phyloP scores from a whole-genome alignment of 2,113 vertebrate genomes.

The Zeus faber region DNA sequence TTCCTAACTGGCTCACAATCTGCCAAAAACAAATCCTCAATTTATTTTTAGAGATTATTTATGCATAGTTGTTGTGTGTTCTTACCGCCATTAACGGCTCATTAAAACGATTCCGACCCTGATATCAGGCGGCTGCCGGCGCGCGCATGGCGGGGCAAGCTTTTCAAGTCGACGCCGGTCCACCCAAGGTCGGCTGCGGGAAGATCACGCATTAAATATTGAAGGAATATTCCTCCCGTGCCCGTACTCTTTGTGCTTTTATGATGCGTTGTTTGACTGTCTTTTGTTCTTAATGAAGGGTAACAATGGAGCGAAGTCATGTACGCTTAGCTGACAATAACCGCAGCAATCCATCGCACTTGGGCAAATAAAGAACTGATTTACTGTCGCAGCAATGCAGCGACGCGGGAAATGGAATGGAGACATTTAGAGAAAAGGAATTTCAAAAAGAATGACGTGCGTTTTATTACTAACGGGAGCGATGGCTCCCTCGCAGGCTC shows the following conservation, averaged over 20 bases:
- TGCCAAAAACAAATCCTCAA: no score
- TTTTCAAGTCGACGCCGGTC: no score
- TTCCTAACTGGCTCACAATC: no score
- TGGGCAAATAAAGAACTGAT: conserved; percentile 39
- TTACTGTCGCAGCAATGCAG: conserved; percentile 38
- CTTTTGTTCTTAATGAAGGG: conserved; percentile 2
- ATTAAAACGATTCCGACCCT: neutral
- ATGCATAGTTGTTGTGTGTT: no score
- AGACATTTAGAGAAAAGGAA: conserved; percentile 36
- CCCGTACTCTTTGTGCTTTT: no score
- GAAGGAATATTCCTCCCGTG: no score
- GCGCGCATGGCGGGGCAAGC: no score
- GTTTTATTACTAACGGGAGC: neutral
- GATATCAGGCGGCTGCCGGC: neutral
- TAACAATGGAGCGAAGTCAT: no score
- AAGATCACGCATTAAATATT: no score
- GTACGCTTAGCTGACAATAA: conserved; percentile 6
- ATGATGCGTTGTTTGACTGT: conserved; percentile 15
- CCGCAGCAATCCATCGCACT: conserved; percentile 17
- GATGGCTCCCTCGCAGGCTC: conserved; percentile 18
- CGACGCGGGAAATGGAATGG: conserved; percentile 51
- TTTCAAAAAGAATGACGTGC: conserved; percentile 16
- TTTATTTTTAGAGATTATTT: no score
- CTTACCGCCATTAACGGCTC: no score
- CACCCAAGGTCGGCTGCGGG: no score